Evolutionary conservation across 2,113 vertebrate genomes (phyloP).

Genomic region (Coreoperca whiteheadi): DNA sequence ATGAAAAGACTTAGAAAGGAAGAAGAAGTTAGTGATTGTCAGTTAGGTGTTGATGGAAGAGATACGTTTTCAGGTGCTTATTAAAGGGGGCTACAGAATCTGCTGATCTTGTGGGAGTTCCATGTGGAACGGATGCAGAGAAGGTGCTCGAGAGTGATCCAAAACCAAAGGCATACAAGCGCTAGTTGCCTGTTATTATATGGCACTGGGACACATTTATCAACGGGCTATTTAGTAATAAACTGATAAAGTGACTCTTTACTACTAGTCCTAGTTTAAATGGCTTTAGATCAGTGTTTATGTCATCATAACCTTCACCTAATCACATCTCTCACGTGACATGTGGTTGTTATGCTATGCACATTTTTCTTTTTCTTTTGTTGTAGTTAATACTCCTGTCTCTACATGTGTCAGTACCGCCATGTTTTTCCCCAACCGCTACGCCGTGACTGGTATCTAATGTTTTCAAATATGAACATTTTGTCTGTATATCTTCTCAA

Average conservation of each 20-base stretch:
- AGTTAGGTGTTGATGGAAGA: too few relatives aligned
- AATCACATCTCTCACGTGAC: neutral
- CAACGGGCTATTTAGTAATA: slow-evolving; percentile 17
- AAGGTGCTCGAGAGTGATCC: too few relatives aligned
- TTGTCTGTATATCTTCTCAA: neutral
- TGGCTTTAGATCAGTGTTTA: neutral
- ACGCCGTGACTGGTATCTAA: neutral
- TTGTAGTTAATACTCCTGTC: neutral
- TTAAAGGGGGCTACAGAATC: too few relatives aligned
- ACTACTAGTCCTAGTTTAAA: slow-evolving; percentile 12
- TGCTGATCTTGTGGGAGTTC: too few relatives aligned
- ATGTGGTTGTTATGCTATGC: neutral
- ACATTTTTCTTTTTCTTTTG: neutral
- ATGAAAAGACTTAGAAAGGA: too few relatives aligned
- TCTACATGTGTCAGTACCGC: neutral
- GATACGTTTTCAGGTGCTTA: too few relatives aligned
- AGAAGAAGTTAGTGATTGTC: too few relatives aligned
- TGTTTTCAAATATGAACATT: neutral
- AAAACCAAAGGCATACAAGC: slow-evolving; percentile 14
- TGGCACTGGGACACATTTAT: neutral
- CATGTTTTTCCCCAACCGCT: neutral
- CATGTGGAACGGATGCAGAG: too few relatives aligned
- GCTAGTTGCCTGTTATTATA: neutral
- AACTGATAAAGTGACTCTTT: neutral
- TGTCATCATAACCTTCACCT: neutral